Evolutionary conservation across 53 echinoderm and acorn worm species (phyloP).

Genomic region (Henricia sp.): DNA sequence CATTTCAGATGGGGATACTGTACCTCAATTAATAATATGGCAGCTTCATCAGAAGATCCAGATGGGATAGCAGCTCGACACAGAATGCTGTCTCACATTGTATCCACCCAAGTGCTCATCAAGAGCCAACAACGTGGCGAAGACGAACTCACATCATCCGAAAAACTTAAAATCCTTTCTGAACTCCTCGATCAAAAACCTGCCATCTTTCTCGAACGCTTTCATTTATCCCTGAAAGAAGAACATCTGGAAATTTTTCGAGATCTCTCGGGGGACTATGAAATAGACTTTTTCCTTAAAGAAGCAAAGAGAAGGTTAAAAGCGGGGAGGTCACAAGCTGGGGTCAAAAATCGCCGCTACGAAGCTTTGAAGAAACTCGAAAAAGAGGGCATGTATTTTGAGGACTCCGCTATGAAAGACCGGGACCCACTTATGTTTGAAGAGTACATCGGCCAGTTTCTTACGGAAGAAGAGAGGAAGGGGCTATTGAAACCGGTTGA

Average conservation of each 20-base stretch:
- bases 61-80: slow-evolving; percentile 15
- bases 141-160: slow-evolving; percentile 58
- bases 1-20: too few species aligned
- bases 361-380: slow-evolving; percentile 90
- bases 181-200: slow-evolving; percentile 72
- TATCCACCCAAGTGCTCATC: slow-evolving; percentile 69
- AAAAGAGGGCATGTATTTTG: slow-evolving; percentile 80
- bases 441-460: slow-evolving; percentile 88
- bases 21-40: too few species aligned
- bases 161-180: slow-evolving; percentile 65
- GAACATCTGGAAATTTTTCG: slow-evolving; percentile 74
- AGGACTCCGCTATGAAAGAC: slow-evolving; percentile 85
- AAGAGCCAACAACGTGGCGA: slow-evolving; percentile 87
- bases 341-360: slow-evolving; percentile 78
- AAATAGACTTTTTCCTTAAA: slow-evolving; percentile 80
- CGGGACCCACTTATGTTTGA: slow-evolving; percentile 95
- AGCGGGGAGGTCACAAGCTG: slow-evolving; percentile 30
- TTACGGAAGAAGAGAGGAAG: slow-evolving; percentile 77
- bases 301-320: slow-evolving; percentile 65
- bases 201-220: slow-evolving; percentile 77
- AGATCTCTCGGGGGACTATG: slow-evolving; percentile 65
- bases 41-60: too few species aligned
- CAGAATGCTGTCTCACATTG: slow-evolving; percentile 81
- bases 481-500: slow-evolving; percentile 65
- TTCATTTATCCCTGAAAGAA: slow-evolving; percentile 53